These are phyloP conservation scores for Corbicula japonica DNA, from an alignment of 2,888 invertebrate species.

Conservation along the genomic window DNA sequence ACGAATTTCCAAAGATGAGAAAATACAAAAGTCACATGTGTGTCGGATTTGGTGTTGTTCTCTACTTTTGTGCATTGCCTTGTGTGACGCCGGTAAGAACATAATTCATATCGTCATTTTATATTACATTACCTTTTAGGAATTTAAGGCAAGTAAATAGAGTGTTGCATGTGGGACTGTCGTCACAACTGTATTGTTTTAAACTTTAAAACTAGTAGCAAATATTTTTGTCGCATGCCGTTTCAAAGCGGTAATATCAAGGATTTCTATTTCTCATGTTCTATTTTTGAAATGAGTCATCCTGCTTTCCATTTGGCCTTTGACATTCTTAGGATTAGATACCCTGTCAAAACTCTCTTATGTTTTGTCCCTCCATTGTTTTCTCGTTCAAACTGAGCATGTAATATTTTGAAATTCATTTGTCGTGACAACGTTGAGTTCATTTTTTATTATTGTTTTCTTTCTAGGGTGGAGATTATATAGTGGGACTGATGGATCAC, in stretches of 20 bases:
- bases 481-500: slow-evolving; percentile 79
- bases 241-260: not conserved
- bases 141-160: too few species aligned
- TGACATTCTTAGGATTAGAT: too few species aligned
- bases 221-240: not conserved
- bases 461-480: slow-evolving; percentile 82
- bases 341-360: too few species aligned
- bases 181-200: too few species aligned
- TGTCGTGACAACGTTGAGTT: not conserved
- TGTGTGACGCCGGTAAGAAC: slow-evolving; percentile 78
- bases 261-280: not conserved
- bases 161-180: too few species aligned
- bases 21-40: slow-evolving; percentile 79
- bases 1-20: slow-evolving; percentile 86
- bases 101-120: not conserved
- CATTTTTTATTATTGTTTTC: too few species aligned
- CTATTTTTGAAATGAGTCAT: too few species aligned
- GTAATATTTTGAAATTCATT: not conserved
- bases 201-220: too few species aligned
- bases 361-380: too few species aligned
- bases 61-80: slow-evolving; percentile 77
- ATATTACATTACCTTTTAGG: too few species aligned
- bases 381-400: too few species aligned
- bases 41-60: slow-evolving; percentile 72
- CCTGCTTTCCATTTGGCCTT: too few species aligned